Conservation (phyloP, 2,888 invertebrate genomes). For the Celastrina argiolus region DNA sequence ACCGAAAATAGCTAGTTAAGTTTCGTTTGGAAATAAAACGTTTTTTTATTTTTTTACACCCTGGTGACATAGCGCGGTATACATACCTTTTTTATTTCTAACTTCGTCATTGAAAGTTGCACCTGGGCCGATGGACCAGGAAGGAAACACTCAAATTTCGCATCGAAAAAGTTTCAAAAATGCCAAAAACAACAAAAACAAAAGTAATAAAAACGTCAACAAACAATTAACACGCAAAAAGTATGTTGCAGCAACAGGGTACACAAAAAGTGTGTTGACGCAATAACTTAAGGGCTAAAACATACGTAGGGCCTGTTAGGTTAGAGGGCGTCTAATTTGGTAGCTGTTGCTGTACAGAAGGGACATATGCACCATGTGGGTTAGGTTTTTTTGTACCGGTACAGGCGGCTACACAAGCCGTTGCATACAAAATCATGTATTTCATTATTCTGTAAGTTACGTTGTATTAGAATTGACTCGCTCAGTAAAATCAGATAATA, state of each 20-base stretch:
- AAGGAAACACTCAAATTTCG: neutral
- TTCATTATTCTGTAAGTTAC: no score
- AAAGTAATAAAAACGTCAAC: constrained; percentile 6
- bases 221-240: neutral
- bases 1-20: no score
- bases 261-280: neutral
- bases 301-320: neutral
- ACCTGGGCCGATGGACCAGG: neutral
- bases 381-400: constrained; percentile 34
- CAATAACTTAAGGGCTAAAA: neutral
- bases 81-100: no score
- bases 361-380: constrained; percentile 38
- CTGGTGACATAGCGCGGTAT: no score
- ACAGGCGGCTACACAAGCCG: constrained; percentile 22
- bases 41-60: no score
- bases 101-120: no score
- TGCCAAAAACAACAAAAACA: neutral
- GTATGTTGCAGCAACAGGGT: neutral
- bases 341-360: neutral
- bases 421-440: neutral
- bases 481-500: no score
- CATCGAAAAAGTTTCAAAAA: neutral
- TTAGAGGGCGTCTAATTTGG: neutral
- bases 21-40: no score
- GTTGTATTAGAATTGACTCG: no score